These are phyloP conservation scores for Grammatotria lemairii DNA, from an alignment of 2,113 vertebrate genomes.

Conservation along the genomic window DNA sequence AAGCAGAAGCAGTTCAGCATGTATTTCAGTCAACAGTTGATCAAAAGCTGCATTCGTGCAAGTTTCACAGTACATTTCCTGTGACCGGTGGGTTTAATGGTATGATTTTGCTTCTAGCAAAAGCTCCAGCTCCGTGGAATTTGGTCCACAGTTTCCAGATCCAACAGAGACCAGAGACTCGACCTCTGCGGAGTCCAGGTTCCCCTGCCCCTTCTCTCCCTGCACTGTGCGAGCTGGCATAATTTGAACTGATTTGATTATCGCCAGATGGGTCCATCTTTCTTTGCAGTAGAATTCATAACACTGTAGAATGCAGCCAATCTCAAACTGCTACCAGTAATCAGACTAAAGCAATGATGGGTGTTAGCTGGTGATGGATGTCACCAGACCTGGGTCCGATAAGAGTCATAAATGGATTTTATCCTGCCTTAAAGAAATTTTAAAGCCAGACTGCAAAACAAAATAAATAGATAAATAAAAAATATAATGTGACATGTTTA, in stretches of 20 bases:
- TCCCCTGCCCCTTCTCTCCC: conserved; percentile 1
- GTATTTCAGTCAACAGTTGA: not conserved
- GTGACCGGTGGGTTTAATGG: conserved; percentile 7
- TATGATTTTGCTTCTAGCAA: conserved; percentile 56
- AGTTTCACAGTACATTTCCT: not conserved
- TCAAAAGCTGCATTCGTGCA: not conserved
- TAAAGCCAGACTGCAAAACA: not conserved
- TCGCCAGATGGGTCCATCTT: not conserved
- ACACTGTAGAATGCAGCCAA: not conserved
- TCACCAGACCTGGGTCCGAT: conserved; percentile 7
- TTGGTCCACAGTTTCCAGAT: conserved; percentile 66
- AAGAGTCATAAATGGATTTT: not conserved
- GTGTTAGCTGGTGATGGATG: not conserved
- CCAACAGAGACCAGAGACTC: conserved; percentile 44
- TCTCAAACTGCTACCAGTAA: not conserved
- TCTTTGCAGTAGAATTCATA: not conserved
- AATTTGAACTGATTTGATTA: not conserved
- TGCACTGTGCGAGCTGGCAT: not conserved
- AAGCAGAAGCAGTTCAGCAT: not conserved
- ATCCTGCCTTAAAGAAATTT: not conserved
- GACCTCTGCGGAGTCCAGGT: conserved; percentile 43
- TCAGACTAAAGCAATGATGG: not conserved
- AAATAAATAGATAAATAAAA: not conserved
- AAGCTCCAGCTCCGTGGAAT: conserved; percentile 61
- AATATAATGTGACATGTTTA: not conserved